phyloP scores from a whole-genome alignment of 2,888 invertebrate species.

The Cosmopolites sordidus region DNA sequence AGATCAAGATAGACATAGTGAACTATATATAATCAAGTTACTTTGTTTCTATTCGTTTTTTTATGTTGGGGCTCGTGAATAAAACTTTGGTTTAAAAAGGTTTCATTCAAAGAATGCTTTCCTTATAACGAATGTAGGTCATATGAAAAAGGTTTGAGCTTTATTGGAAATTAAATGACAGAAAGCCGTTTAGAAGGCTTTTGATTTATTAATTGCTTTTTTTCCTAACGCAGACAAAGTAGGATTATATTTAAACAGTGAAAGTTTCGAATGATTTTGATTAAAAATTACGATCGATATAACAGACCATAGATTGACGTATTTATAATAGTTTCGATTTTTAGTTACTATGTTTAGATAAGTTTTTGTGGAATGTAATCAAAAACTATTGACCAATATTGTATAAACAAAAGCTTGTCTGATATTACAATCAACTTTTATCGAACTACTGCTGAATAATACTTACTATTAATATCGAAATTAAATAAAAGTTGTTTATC shows the following conservation, averaged over 20 bases:
- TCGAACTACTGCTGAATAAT: too few species aligned
- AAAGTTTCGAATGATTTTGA: background rate
- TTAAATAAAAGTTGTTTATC: too few species aligned
- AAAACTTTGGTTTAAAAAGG: background rate
- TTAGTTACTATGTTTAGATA: too few species aligned
- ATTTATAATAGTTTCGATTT: too few species aligned
- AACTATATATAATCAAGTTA: background rate
- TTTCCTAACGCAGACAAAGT: background rate
- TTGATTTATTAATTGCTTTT: constrained; percentile 1
- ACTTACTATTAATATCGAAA: too few species aligned
- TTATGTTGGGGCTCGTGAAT: background rate
- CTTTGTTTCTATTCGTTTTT: background rate
- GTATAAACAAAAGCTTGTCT: too few species aligned
- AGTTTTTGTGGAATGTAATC: too few species aligned
- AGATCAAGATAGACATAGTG: background rate
- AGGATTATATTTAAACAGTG: background rate
- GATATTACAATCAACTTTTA: too few species aligned
- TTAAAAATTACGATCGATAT: background rate
- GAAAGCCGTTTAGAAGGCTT: background rate
- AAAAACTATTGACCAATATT: too few species aligned
- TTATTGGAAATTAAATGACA: constrained; percentile 1
- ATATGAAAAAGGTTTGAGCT: background rate
- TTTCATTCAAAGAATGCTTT: background rate
- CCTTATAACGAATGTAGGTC: background rate
- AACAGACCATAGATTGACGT: too few species aligned